Conservation (phyloP, 2,113 vertebrate species). For the Mesembrinibis cayennensis region DNA sequence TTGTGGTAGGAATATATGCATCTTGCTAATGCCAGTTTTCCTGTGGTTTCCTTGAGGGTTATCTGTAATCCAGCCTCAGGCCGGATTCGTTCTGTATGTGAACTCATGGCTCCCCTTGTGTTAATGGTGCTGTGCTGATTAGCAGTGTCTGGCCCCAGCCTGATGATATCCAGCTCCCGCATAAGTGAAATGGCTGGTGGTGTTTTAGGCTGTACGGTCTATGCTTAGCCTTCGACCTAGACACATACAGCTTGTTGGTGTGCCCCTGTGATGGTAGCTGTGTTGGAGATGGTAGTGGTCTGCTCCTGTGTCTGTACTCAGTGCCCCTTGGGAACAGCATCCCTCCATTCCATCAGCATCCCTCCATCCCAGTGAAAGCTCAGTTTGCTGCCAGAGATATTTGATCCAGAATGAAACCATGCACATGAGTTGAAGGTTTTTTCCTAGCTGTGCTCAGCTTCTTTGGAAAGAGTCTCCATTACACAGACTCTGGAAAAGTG, state of each 20-base stretch:
- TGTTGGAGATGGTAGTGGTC: neutral
- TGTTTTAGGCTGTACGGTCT: neutral
- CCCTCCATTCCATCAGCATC: neutral
- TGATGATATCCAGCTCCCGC: neutral
- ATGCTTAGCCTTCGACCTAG: neutral
- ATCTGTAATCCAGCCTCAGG: neutral
- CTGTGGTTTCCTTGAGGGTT: neutral
- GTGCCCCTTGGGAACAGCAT: neutral
- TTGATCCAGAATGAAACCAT: slow-evolving; percentile 5
- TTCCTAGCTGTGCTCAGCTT: slow-evolving; percentile 31
- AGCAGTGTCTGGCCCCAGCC: neutral
- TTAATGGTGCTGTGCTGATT: neutral
- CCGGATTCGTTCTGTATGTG: neutral
- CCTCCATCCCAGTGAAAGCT: neutral
- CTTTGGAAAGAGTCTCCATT: slow-evolving; percentile 23
- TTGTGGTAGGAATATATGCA: neutral
- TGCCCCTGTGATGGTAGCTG: neutral
- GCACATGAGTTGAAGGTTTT: neutral
- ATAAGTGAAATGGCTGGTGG: neutral
- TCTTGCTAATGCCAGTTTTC: neutral
- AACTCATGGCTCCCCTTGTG: neutral
- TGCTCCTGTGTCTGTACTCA: neutral
- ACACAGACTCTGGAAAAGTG: slow-evolving; percentile 19
- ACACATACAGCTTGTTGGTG: neutral
- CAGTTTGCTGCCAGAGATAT: neutral